Evolutionary conservation across 2,797 vertebrate species (phyloP).

Genomic region (Alcedo quadribrachys): DNA sequence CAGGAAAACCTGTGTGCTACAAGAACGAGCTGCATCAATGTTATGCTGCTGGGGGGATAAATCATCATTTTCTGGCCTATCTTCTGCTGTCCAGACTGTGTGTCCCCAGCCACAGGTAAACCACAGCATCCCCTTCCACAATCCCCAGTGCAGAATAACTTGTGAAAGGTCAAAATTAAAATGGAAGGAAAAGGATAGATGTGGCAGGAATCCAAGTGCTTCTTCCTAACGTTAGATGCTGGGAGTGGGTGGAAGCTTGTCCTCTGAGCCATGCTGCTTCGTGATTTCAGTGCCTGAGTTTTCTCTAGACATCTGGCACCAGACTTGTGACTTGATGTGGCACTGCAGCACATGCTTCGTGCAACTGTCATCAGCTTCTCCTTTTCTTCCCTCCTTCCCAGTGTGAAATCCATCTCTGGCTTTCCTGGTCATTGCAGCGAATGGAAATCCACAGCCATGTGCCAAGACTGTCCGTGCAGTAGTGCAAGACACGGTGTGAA

Average conservation of each 20-base stretch:
- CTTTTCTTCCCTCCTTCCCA: background rate
- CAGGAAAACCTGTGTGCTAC: background rate
- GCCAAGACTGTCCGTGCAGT: background rate
- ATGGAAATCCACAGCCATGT: background rate
- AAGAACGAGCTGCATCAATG: background rate
- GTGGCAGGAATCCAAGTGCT: background rate
- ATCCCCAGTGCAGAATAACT: background rate
- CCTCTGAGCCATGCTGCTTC: background rate
- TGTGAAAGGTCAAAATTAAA: slow-evolving; percentile 3
- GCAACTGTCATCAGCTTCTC: background rate
- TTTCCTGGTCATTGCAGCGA: background rate
- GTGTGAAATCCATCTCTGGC: background rate
- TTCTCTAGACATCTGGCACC: background rate
- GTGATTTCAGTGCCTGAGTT: background rate
- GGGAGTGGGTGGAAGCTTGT: slow-evolving; percentile 1
- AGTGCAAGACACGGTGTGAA: background rate
- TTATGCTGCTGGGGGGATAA: background rate
- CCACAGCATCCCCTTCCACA: background rate
- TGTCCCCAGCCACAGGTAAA: background rate
- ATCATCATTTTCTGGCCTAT: background rate
- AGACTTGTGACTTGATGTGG: background rate
- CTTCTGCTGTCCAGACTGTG: background rate
- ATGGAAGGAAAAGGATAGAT: background rate
- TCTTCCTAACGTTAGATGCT: background rate
- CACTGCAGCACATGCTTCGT: background rate